These are phyloP conservation scores for Halcyon senegalensis DNA, from an alignment of 2,113 vertebrate species.

Conservation along the genomic window DNA sequence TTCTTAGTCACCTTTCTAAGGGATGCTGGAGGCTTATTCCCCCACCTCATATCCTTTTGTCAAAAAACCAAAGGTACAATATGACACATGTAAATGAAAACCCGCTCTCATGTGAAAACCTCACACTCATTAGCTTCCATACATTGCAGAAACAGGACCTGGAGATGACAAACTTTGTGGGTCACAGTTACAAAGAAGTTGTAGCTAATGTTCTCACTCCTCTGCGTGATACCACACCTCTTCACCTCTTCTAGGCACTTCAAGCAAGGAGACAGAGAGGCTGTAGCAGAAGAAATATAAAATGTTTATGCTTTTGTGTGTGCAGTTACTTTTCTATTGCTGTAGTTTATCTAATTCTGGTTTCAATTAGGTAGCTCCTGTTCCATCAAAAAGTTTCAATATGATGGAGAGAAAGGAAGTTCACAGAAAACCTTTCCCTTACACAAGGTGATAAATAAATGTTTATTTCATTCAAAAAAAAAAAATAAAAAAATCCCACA, in stretches of 20 bases:
- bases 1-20: neutral
- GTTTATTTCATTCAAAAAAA: neutral
- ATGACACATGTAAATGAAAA: neutral
- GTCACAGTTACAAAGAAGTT: neutral
- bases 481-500: neutral
- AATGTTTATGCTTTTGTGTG: neutral
- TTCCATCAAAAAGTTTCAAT: neutral
- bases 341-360: neutral
- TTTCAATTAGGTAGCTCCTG: neutral
- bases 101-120: neutral
- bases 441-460: neutral
- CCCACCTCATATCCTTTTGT: neutral
- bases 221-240: neutral
- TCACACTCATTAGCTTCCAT: neutral
- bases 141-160: neutral
- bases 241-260: neutral
- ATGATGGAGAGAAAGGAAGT: neutral
- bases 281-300: neutral
- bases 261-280: neutral
- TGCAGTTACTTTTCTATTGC: neutral
- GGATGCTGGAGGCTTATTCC: neutral
- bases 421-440: neutral
- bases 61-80: neutral
- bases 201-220: neutral
- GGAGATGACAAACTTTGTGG: neutral